Conservation (phyloP, 2,113 vertebrate genomes). For the Cyanoderma ruficeps region DNA sequence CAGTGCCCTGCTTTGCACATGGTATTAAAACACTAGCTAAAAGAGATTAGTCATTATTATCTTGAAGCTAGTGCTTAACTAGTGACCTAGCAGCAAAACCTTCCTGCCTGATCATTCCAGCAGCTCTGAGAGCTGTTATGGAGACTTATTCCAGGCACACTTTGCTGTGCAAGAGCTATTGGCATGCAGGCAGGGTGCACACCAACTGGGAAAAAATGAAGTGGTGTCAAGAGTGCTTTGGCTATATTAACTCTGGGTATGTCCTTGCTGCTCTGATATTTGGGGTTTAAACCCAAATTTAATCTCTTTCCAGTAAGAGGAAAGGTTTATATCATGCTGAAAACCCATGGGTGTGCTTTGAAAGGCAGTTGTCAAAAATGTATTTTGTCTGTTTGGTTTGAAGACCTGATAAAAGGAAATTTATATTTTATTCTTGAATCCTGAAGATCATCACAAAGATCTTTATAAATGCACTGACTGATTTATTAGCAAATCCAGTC, state of each 20-base stretch:
- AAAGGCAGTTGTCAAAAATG: background rate
- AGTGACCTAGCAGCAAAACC: background rate
- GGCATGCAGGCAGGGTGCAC: background rate
- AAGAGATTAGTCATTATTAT: background rate
- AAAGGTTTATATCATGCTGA: background rate
- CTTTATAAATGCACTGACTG: background rate
- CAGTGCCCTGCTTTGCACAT: background rate
- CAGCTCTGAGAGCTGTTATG: background rate
- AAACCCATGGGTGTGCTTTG: background rate
- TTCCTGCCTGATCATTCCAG: background rate
- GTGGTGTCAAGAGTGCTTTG: constrained; percentile 10
- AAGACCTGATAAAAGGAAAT: background rate
- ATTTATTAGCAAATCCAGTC: background rate
- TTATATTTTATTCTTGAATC: background rate
- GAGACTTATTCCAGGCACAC: background rate
- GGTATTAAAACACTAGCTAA: background rate
- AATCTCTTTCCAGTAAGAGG: background rate
- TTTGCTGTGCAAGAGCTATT: background rate
- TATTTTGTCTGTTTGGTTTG: background rate
- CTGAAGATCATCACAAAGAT: background rate
- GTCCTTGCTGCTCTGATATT: constrained; percentile 1
- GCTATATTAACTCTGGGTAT: background rate
- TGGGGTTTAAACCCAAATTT: background rate
- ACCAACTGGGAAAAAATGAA: background rate
- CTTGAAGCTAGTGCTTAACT: background rate